Conservation (phyloP, 2,113 vertebrate species). For the Theristicus caerulescens region DNA sequence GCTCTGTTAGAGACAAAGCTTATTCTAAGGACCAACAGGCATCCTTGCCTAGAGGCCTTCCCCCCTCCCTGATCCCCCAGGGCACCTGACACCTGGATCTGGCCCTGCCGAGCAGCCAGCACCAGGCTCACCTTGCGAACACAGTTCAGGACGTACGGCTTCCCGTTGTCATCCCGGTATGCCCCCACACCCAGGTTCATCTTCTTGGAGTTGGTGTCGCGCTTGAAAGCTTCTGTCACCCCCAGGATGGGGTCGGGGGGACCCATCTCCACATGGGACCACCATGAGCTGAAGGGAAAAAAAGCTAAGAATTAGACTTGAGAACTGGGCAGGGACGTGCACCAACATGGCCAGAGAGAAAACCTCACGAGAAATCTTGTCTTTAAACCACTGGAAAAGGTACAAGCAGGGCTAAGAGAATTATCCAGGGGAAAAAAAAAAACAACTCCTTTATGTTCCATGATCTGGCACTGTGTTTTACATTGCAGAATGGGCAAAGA, state of each 20-base stretch:
- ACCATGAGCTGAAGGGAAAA: conserved; percentile 86
- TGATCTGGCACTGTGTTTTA: not conserved
- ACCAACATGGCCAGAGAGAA: not conserved
- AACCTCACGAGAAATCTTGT: not conserved
- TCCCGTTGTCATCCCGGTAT: conserved; percentile 91
- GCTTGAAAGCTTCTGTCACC: conserved; percentile 92
- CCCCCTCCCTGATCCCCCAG: not conserved
- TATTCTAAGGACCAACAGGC: not conserved
- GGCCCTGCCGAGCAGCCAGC: not conserved
- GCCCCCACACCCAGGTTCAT: conserved; percentile 97
- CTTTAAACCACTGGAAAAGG: not conserved
- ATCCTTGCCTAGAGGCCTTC: not conserved
- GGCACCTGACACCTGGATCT: too few species aligned
- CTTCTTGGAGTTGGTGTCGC: conserved; percentile 90
- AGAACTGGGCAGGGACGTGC: not conserved
- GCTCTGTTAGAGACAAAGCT: not conserved
- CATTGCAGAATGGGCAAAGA: not conserved
- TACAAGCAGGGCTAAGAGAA: not conserved
- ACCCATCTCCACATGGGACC: conserved; percentile 93
- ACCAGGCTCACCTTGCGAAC: conserved; percentile 87
- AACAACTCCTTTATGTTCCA: not conserved
- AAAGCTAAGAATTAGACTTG: not conserved
- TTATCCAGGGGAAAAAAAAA: not conserved
- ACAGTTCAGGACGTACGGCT: conserved; percentile 88
- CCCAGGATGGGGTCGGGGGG: conserved; percentile 95